Evolutionary conservation across 2,888 invertebrate species (phyloP).

Genomic region (Stictocephala bisonia): DNA sequence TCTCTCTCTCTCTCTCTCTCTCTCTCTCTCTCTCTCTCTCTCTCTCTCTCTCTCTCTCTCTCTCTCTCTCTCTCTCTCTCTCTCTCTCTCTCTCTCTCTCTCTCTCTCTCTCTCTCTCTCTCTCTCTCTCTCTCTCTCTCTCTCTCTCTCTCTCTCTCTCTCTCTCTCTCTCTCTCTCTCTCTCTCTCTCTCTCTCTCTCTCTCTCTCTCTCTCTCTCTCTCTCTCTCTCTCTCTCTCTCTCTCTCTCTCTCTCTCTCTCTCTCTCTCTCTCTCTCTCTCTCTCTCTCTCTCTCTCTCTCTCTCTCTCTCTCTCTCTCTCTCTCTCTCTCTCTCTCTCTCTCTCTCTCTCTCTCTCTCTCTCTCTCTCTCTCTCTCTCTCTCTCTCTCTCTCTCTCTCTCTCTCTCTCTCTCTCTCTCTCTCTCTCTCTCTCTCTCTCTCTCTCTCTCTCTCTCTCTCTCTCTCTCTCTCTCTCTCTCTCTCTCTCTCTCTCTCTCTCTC

Average conservation of each 20-base stretch:
- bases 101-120: background rate
- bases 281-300: background rate
- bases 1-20: too few species aligned
- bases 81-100: background rate
- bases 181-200: background rate
- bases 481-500: too few species aligned
- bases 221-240: slow-evolving; percentile 19
- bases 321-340: background rate
- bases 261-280: slow-evolving; percentile 23
- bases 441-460: too few species aligned
- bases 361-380: background rate
- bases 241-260: slow-evolving; percentile 20
- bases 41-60: too few species aligned
- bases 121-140: background rate
- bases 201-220: slow-evolving; percentile 17
- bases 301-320: slow-evolving; percentile 21
- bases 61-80: too few species aligned
- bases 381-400: background rate
- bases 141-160: background rate
- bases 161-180: slow-evolving; percentile 12
- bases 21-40: too few species aligned
- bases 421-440: too few species aligned
- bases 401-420: slow-evolving; percentile 6
- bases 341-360: background rate
- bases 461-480: too few species aligned